These are phyloP conservation scores for Varanus salvator DNA, from an alignment of 2,113 vertebrate species.

Conservation along the genomic window DNA sequence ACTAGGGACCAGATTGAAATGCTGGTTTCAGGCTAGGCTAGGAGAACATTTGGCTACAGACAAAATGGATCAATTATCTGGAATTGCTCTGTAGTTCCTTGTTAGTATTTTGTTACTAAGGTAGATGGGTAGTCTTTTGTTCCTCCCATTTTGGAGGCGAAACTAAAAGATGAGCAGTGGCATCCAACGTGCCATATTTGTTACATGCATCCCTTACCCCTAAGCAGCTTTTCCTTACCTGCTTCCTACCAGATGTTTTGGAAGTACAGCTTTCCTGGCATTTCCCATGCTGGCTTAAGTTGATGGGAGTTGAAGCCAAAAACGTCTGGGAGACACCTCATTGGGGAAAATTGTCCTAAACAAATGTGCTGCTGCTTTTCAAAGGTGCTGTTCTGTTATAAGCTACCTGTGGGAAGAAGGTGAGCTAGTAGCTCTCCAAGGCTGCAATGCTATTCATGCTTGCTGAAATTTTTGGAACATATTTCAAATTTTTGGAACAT, in stretches of 20 bases:
- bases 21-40: not conserved
- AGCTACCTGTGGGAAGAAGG: not conserved
- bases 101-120: not conserved
- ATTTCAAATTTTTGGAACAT: not conserved
- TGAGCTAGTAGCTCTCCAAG: not conserved
- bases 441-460: too few relatives aligned
- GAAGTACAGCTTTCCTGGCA: too few relatives aligned
- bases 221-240: too few relatives aligned
- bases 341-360: not conserved
- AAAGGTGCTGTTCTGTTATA: not conserved
- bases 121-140: not conserved
- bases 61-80: not conserved
- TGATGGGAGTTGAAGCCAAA: too few relatives aligned
- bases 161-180: not conserved
- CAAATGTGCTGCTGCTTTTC: not conserved
- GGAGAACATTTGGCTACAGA: not conserved
- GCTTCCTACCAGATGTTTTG: too few relatives aligned
- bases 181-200: not conserved
- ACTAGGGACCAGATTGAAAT: not conserved
- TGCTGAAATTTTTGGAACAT: not conserved
- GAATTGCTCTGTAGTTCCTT: not conserved
- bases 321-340: too few relatives aligned
- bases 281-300: too few relatives aligned
- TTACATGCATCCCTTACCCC: not conserved
- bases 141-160: not conserved